Evolutionary conservation across 2,888 invertebrate species (phyloP).

Genomic region (Troides aeacus): DNA sequence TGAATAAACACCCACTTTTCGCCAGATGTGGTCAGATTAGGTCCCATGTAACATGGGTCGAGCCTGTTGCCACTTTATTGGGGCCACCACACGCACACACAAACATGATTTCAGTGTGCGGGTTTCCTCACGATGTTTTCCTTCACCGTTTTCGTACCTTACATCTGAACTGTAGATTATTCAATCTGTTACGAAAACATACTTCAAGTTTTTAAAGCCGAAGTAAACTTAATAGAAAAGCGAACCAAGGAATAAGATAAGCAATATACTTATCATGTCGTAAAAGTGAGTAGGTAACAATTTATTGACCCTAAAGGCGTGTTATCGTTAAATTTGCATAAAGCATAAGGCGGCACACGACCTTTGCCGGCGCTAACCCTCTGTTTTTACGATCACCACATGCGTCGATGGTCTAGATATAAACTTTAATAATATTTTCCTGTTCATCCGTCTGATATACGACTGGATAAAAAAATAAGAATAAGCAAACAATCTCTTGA

Average conservation of each 20-base stretch:
- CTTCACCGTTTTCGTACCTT: constrained; percentile 1
- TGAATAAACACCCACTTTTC: too few species aligned
- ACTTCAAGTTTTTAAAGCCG: constrained; percentile 44
- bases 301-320: constrained; percentile 76
- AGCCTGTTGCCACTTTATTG: too few species aligned
- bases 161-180: constrained; percentile 31
- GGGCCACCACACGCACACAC: too few species aligned
- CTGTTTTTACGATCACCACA: constrained; percentile 63
- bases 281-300: constrained; percentile 73
- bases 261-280: constrained; percentile 76
- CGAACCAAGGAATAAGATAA: constrained; percentile 49
- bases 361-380: constrained; percentile 57
- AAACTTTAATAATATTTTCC: constrained; percentile 44
- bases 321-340: constrained; percentile 78
- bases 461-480: constrained; percentile 24
- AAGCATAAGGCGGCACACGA: constrained; percentile 52
- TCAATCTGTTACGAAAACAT: constrained; percentile 61
- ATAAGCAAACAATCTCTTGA: not conserved
- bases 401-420: constrained; percentile 47
- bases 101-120: too few species aligned
- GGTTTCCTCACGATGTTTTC: too few species aligned
- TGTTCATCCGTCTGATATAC: constrained; percentile 26
- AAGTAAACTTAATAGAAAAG: constrained; percentile 53
- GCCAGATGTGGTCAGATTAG: too few species aligned
- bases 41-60: too few species aligned